Evolutionary conservation across 37 sponge, comb jelly and placozoan genomes (phyloP).

Genomic region (Amphimedon queenslandica): DNA sequence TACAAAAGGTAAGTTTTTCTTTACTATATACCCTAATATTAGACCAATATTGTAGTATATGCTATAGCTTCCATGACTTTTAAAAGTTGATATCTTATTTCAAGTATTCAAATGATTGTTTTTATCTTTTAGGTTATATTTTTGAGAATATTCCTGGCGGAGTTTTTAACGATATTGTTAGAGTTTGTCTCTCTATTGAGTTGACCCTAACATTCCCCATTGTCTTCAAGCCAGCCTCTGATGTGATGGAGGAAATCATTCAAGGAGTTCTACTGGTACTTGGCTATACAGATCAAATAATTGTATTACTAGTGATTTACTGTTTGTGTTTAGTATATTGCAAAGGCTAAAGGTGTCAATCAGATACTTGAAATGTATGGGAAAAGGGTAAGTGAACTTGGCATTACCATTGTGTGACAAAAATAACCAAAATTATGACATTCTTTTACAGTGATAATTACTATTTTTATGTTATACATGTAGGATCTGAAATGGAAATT

Average conservation of each 20-base stretch:
- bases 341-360: too few relatives aligned
- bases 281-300: background rate
- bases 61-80: too few relatives aligned
- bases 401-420: background rate
- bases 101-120: too few relatives aligned
- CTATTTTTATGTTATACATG: background rate
- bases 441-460: too few relatives aligned
- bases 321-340: too few relatives aligned
- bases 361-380: background rate
- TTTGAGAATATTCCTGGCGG: conserved; percentile 71
- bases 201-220: conserved; percentile 78
- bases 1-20: conserved; percentile 55
- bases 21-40: too few relatives aligned
- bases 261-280: conserved; percentile 24
- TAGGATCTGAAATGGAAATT: background rate
- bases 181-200: conserved; percentile 65
- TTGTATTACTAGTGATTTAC: too few relatives aligned
- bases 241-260: conserved; percentile 61
- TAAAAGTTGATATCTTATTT: too few relatives aligned
- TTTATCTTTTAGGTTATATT: conserved; percentile 33
- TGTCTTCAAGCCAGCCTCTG: conserved; percentile 78
- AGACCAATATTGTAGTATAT: too few relatives aligned
- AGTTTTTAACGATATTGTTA: conserved; percentile 53
- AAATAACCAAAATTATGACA: too few relatives aligned
- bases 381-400: background rate